Evolutionary conservation across 2,797 vertebrate species (phyloP), one percentile per base, ranked within the genome.

Genomic region (Tokudaia muenninki): DNA sequence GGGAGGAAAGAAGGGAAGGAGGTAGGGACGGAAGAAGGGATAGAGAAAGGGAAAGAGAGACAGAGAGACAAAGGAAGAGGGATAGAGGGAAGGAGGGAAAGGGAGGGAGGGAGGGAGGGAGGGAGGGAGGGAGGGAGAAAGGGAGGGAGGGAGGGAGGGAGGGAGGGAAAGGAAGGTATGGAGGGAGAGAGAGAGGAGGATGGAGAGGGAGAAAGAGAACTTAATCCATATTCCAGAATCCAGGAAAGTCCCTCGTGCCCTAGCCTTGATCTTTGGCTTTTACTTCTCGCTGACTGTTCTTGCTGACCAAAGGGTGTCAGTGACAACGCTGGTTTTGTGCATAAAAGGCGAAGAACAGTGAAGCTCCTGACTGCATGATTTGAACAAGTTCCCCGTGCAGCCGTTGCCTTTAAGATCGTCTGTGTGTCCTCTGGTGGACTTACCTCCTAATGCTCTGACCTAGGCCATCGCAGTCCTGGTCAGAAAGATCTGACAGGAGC

Each of bases 401-500:
- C 21, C 24, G 6, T 14, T 59, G 0, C 11, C 21, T 37, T 81
- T 81, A 37, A 14, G 21, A 81, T 24, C 16, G 21, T 59, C 34
- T 0, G 3, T 57, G 79, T 81, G 52, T 57, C 34, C 52, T 37
- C 79, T 37, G 34, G 52, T 26, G 6, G 11, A 37, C 37, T 57
- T 81, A 22, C 21, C 17, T 55, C 1, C 0, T 24, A 22, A 81
- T n/a, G 55, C 10, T 57, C 34, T 1, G 4, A 24, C 3, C 29
- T 17, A 1, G 12, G 22, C 14, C n/a, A 61, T 0, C 29, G 57
- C 17, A 67, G 81, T 55, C 44, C 55, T 29, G 24, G 31, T 79
- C 89, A 37, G 74, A 70, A 26, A 91, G 37, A 31, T 83, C 90
- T 93, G 67, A 77, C 34, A 90, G 6, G 50, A 44, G 67, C 24